A percentile compares a stretch with the other conserved stretches of the same genome.
Conservation (phyloP, 1,140 invertebrate species). For the Orchestia grillus region DNA sequence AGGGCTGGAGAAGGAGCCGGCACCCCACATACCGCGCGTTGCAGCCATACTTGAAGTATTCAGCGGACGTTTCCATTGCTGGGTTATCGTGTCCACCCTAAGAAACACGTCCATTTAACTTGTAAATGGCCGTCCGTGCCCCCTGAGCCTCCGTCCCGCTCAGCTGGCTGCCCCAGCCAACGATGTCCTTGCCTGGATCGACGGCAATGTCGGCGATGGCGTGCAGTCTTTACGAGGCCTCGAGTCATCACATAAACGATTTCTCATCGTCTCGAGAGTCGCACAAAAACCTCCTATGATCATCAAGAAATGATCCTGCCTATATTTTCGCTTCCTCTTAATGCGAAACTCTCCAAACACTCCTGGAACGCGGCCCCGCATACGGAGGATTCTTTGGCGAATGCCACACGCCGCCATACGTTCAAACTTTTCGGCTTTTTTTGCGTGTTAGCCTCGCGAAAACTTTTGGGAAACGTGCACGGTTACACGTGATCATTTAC, state of each 20-base stretch:
- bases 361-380: conserved; percentile 35
- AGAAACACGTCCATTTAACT: conserved; percentile 55
- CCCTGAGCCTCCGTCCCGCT: not conserved
- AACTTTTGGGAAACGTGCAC: not conserved
- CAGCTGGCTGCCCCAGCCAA: not conserved
- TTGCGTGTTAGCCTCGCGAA: not conserved
- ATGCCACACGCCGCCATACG: not conserved
- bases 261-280: conserved; percentile 12
- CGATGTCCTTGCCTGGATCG: conserved; percentile 15
- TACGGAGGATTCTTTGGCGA: conserved; percentile 29
- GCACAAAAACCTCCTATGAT: conserved; percentile 54
- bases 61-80: conserved; percentile 51
- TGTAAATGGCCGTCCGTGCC: not conserved
- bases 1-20: not conserved
- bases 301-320: conserved; percentile 55
- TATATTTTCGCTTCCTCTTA: conserved; percentile 54
- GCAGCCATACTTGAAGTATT: conserved; percentile 41
- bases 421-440: not conserved
- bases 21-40: not conserved
- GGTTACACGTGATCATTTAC: not conserved
- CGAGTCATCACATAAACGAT: conserved; percentile 51
- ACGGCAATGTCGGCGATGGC: not conserved
- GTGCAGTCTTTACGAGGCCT: conserved; percentile 28
- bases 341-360: conserved; percentile 47
- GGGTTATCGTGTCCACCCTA: conserved; percentile 42